Percentiles rank a stretch among this genome's conserved stretches.
Conservation (phyloP, 2,113 vertebrate species). For the Pygoscelis adeliae region DNA sequence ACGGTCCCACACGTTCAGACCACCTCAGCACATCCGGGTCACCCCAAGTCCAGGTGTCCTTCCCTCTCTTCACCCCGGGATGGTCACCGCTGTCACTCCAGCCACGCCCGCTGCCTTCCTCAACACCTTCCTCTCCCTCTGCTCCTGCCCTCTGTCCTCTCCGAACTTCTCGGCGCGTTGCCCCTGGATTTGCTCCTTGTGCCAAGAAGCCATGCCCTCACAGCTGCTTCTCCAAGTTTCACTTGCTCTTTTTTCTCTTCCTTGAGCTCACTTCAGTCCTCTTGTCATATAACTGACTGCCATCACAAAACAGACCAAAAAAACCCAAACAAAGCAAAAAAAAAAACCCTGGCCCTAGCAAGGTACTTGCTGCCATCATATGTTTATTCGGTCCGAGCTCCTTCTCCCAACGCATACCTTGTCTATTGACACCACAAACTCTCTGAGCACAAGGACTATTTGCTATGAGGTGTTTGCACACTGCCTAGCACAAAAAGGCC, state of each 20-base stretch:
- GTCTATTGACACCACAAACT: background rate
- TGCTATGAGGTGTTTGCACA: background rate
- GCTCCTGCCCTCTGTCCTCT: background rate
- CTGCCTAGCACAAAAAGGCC: background rate
- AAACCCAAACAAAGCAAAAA: background rate
- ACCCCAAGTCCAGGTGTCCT: background rate
- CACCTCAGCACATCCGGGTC: background rate
- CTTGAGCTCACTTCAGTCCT: background rate
- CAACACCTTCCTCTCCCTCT: background rate
- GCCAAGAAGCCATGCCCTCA: background rate
- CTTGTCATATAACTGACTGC: background rate
- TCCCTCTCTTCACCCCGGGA: background rate
- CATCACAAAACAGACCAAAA: background rate
- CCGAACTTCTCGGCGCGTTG: accelerated
- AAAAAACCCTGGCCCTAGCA: background rate
- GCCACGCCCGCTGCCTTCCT: background rate
- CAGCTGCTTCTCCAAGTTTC: background rate
- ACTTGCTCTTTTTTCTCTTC: background rate
- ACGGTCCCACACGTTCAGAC: accelerated
- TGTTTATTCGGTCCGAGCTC: background rate
- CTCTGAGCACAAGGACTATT: background rate
- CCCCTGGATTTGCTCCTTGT: background rate
- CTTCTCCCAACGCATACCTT: background rate
- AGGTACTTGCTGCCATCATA: background rate
- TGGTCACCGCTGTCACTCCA: accelerated